Base-by-base conservation (phyloP, 1,140 invertebrate genomes). In the Chrysoperla carnea region DNA sequence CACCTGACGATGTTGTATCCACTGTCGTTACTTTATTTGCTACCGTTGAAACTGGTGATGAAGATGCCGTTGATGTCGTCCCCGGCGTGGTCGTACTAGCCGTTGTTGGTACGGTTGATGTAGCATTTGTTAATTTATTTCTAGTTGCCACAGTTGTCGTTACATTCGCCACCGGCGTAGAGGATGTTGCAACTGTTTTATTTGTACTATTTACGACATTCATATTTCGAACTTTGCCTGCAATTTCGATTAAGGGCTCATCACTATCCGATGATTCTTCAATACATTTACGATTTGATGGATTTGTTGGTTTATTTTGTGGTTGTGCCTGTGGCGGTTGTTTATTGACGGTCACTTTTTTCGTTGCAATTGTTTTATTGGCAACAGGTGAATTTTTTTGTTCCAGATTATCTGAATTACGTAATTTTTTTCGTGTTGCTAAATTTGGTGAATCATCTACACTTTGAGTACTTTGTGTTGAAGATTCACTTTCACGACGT, bases 401-500 rank as follows among this genome's bases (percentile, higher is more conserved):
- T 73, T 72, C 44, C 31, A 76, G 56, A 59, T 77, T 76, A 15
- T 68, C 69, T 31, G 74, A 72, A 55, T 75, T 78, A 51, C 78
- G 76, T 27, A 71, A 75, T 50, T 70, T 75, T 62, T 78, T 77
- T 51, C 76, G 58, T 58, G 47, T 66, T 62, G 48, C 66, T 57
- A 54, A 51, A 46, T 55, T 55, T 8, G 50, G 38, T 41, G 63
- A 60, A 12, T 56, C 66, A 45, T 76, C 74, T 35, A 75, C 66
- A 48, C 75, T 71, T 42, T 72, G 62, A 49, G 66, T 64, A 8
- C 66, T 71, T 13, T 74, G 66, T 37, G 67, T 68, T n/a, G 75
- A 78, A 54, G 78, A 80, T 47, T 84, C 82, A 0, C 79, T 82
- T 53, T 84, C 81, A 50, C 80, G 74, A 4, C 82, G 64, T 55